These are phyloP conservation scores for Idris sp. DNA, from an alignment of 1,140 invertebrate species.

Conservation along the genomic window DNA sequence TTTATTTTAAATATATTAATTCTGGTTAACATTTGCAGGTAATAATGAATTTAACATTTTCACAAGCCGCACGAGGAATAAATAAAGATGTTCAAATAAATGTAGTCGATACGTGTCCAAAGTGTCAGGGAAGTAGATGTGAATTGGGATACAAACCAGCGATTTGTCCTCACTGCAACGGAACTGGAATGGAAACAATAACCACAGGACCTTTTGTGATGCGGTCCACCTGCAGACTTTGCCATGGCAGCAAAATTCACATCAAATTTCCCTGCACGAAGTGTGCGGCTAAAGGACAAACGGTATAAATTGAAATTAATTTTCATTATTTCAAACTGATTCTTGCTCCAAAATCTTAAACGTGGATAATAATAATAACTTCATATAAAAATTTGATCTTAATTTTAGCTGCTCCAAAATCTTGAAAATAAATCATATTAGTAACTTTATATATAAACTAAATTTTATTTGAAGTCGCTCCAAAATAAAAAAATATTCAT, in stretches of 20 bases:
- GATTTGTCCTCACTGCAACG: constrained; percentile 95
- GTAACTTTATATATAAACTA: too few relatives aligned
- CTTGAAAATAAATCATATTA: too few relatives aligned
- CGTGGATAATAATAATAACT: too few relatives aligned
- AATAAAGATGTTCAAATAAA: constrained; percentile 96
- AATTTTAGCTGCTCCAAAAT: too few relatives aligned
- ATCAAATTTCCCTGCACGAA: constrained; percentile 95
- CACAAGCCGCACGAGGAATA: constrained; percentile 96
- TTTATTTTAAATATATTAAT: too few relatives aligned
- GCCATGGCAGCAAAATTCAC: constrained; percentile 90
- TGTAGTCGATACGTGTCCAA: constrained; percentile 94
- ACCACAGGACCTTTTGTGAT: constrained; percentile 97
- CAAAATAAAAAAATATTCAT: too few relatives aligned
- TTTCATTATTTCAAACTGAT: too few relatives aligned
- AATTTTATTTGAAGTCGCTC: too few relatives aligned
- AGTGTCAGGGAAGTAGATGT: constrained; percentile 90
- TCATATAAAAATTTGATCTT: too few relatives aligned
- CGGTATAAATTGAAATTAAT: too few relatives aligned
- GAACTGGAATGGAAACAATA: constrained; percentile 97
- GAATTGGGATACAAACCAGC: constrained; percentile 93
- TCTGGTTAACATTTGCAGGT: constrained; percentile 77
- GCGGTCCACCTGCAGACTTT: constrained; percentile 96
- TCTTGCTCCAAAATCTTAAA: too few relatives aligned
- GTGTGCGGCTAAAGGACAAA: constrained; percentile 95
- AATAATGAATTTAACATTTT: constrained; percentile 93